phyloP scores from a whole-genome alignment of 1,140 invertebrate species.

The Luehdorfia chinensis region DNA sequence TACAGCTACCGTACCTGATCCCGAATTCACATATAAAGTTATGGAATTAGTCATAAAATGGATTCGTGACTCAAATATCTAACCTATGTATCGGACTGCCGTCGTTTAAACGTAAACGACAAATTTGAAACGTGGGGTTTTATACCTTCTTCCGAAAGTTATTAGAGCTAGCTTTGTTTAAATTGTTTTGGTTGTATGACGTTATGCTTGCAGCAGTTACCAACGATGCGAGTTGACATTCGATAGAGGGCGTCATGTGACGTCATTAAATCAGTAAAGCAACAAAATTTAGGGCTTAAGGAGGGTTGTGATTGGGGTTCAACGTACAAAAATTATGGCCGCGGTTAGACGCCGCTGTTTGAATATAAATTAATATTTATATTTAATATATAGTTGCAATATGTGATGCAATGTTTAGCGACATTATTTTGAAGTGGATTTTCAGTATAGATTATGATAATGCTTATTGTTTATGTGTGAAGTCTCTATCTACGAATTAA shows the following conservation, averaged over 20 bases:
- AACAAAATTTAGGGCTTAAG: constrained; percentile 64
- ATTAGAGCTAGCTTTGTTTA: constrained; percentile 20
- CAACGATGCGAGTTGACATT: constrained; percentile 66
- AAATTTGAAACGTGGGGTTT: neutral
- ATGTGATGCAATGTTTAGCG: no score
- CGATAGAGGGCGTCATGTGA: constrained; percentile 69
- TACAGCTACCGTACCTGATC: constrained; percentile 53
- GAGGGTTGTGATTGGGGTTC: constrained; percentile 40
- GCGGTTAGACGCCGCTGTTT: constrained; percentile 8
- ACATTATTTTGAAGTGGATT: no score
- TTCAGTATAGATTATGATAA: no score
- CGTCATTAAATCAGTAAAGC: constrained; percentile 73
- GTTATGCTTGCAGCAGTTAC: constrained; percentile 15
- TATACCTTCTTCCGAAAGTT: neutral
- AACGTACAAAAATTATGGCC: constrained; percentile 13
- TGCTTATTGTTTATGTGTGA: no score
- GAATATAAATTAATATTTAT: constrained; percentile 15
- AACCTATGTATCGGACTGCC: constrained; percentile 48
- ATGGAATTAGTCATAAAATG: constrained; percentile 77
- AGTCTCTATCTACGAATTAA: no score
- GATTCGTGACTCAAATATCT: constrained; percentile 75
- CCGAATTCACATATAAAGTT: constrained; percentile 74
- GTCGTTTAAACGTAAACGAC: constrained; percentile 3
- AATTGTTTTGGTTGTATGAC: neutral
- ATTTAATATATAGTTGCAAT: neutral